Base-by-base conservation (phyloP, 2,113 vertebrate species). In the Plestiodon gilberti region DNA sequence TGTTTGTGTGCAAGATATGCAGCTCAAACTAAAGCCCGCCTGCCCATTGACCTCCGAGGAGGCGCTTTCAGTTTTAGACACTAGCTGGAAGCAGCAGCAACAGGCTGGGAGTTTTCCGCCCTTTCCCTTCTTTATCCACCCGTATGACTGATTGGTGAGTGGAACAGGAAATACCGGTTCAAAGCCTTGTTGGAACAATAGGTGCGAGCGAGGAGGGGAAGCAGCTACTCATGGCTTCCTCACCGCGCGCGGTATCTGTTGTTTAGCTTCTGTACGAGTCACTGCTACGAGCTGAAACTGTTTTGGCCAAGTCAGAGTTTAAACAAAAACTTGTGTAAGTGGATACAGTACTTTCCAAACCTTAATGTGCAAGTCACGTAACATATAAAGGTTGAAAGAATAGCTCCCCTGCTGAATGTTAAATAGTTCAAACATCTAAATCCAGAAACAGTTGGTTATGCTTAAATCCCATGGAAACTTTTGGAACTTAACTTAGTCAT, bases 141-240 rank as follows among this genome's bases (percentile, higher is more conserved):
- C 28, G 4, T 64, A 2, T 76, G 20, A 25, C 43, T 71, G 70
- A 67, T 48, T 62, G 86, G 83, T 80, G 59, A 33, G 62, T 64
- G n/a, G 78, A 88, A 92, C 96, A 95, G 95, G 96, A 96, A 96
- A 97, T 95, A 95, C 96, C 93, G 94, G 96, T 95, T 91, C 84
- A 86, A 88, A 88, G 82, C 35, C 57, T 48, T 23, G 43, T 4
- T 8, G 90, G 94, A 86, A 92, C 91, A 88, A 86, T 87, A 90
- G 91, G 89, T 89, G 88, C 90, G 87, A 48, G n/a, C n/a, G n/a
- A 84, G 8, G 84, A n/a, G 62, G 86, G 57, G 84, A 48, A 30
- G 59, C 43, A 43, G 75, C 33, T 5, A 6, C 25, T 28, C 6
- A 1, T 38, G 15, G 91, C 83, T 93, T 85, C 93, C 88, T 95